Evolutionary conservation across 2,797 vertebrate genomes (phyloP), one percentile per base, ranked within the genome.

Genomic region (Pempheris klunzingeri): DNA sequence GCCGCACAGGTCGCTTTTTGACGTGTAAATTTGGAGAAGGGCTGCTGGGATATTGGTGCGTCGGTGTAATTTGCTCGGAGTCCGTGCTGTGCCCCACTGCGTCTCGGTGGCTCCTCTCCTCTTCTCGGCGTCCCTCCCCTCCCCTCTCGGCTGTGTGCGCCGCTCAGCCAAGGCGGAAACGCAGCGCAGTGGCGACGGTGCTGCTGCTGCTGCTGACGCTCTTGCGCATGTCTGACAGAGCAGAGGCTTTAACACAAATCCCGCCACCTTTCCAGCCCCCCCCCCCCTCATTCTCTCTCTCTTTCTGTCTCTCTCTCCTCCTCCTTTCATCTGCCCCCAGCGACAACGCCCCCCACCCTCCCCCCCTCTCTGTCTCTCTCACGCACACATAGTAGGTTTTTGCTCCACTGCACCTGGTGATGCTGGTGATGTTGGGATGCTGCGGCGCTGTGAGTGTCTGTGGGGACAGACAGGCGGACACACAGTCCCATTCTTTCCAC

Each of bases 181-280:
- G 89, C 90, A 82, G 85, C 82, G 86, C 87, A 49, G 92, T 88
- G 89, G 87, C 74, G 87, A 81, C 71, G 71, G 32, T 41, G 75
- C 0, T 77, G 81, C 30, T 63, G 87, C 65, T 83, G 90, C 88
- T 91, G 79, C 73, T 89, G 92, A 86, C 64, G 88, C 88, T 92
- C 90, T 82, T 93, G 92, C 95, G 94, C 94, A 95, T 95, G 94
- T 93, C 90, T 91, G 87, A 89, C 86, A 77, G 77, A 87, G 86
- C 66, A 72, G 38, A 85, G 87, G 77, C 75, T 87, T 85, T 85
- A 69, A 83, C 82, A 76, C 82, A 89, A 81, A 87, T 84, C 84
- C 87, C 64, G 67, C 86, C 88, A 87, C 89, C 82, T 82, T 68
- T 38, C 79, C 80, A 50, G 28, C 64, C 22, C 70, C 6, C 77